Conservation (phyloP, 2,797 vertebrate genomes). For the Peromyscus aztecus region DNA sequence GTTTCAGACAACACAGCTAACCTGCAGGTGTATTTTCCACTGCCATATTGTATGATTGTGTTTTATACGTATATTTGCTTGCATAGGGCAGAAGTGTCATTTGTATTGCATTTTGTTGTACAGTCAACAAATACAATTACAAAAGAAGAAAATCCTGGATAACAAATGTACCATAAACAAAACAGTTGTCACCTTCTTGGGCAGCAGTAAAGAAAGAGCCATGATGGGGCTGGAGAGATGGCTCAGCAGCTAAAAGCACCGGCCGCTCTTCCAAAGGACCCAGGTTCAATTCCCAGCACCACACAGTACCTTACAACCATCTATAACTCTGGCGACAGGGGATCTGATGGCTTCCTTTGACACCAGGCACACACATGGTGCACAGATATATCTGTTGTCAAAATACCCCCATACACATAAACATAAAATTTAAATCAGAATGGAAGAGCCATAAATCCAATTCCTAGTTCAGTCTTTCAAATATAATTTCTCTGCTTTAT, state of each 20-base stretch:
- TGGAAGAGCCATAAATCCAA: constrained; percentile 28
- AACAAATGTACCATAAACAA: constrained; percentile 59
- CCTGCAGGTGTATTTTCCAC: constrained; percentile 7
- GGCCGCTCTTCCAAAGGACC: not conserved
- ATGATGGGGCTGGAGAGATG: not conserved
- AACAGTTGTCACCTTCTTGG: constrained; percentile 38
- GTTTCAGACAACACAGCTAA: not conserved
- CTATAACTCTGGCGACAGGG: not conserved
- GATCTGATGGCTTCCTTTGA: too few relatives aligned
- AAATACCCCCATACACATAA: not conserved
- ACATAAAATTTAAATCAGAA: not conserved
- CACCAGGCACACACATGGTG: not conserved
- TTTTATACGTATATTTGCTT: constrained; percentile 39
- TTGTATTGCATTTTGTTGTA: constrained; percentile 38
- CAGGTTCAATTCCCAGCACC: not conserved
- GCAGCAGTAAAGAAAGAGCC: constrained; percentile 40
- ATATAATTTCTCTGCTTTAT: constrained; percentile 63
- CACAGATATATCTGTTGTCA: not conserved
- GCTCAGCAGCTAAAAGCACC: not conserved
- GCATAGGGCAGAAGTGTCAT: not conserved
- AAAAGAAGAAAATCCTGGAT: constrained; percentile 59
- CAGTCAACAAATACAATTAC: constrained; percentile 44
- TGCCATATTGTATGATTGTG: not conserved
- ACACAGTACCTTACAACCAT: too few relatives aligned
- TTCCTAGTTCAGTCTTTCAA: constrained; percentile 36